phyloP scores from a whole-genome alignment of 2,888 invertebrate genomes.

The Platynereis dumerilii region DNA sequence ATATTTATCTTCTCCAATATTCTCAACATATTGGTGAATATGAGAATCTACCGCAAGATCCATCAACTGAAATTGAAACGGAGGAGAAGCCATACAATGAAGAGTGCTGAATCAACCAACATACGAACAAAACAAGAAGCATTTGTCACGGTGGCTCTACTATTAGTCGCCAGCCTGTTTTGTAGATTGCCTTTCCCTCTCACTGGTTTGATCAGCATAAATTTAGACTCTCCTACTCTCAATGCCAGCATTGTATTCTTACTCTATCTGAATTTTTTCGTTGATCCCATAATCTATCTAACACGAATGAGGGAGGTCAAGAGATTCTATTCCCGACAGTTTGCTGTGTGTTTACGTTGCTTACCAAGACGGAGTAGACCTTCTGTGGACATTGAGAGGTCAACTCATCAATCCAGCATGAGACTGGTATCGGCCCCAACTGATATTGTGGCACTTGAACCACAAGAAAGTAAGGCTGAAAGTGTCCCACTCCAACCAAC shows the following conservation, averaged over 20 bases:
- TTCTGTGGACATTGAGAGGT: neutral
- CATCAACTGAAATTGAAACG: slow-evolving; percentile 26
- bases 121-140: slow-evolving; percentile 36
- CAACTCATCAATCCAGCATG: neutral
- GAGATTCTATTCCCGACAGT: neutral
- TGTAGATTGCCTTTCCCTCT: slow-evolving; percentile 36
- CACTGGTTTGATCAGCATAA: slow-evolving; percentile 24
- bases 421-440: neutral
- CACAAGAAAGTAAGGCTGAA: too few species aligned
- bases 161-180: slow-evolving; percentile 30
- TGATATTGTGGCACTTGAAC: neutral
- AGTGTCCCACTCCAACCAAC: too few species aligned
- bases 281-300: slow-evolving; percentile 36
- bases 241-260: slow-evolving; percentile 31
- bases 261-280: slow-evolving; percentile 35
- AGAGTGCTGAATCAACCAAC: slow-evolving; percentile 23
- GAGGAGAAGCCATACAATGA: neutral
- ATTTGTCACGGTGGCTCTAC: slow-evolving; percentile 32
- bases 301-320: slow-evolving; percentile 29
- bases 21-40: slow-evolving; percentile 29
- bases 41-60: slow-evolving; percentile 29
- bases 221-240: slow-evolving; percentile 14
- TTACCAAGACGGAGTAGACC: neutral
- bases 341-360: neutral
- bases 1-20: slow-evolving; percentile 27